Base-by-base conservation (phyloP, 2,888 invertebrate species). In the Torymus auratus region DNA sequence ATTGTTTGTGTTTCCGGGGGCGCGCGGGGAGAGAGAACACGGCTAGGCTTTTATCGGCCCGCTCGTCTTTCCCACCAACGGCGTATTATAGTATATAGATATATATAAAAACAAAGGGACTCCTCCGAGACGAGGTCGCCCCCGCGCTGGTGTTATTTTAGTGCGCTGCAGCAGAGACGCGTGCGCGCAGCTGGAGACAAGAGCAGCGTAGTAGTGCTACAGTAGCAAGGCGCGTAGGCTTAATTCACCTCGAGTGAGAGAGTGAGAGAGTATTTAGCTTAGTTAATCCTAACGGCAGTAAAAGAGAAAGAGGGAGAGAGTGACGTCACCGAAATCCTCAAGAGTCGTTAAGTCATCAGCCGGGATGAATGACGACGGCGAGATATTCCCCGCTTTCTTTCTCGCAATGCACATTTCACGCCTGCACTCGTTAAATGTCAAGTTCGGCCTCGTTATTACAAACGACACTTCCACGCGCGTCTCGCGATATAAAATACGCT, bases 141-240 rank as follows among this genome's bases (percentile, higher is more conserved):
- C 72, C 15, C 72, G 83, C 78, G 80, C 85, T 41, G 84, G 82
- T 86, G 88, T 88, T 89, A 88, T 89, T 89, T 89, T 84, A 86
- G 86, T 85, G 85, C 86, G 86, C 86, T 85, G 85, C 85, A 83
- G 73, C 78, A 20, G 41, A 7, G 41, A 41, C 41, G 28, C 28
- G 4, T 4, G 41, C 41, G 41, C 41, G 41, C 41, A 41, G 41
- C 41, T 41, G 41, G 41, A 41, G 41, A 28, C 5, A 41, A 10
- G 7, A 41, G 7, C 41, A 41, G 41, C 41, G 1, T 41, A 20
- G 7, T 41, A 41, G 7, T 41, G 41, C 7, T 28, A 41, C 7
- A 41, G 41, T 7, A 41, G 41, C 41, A 7, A 41, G 41, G 41
- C 41, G 58, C 87, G 85, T 83, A 62, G 82, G 80, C 84, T 87